A percentile compares a stretch with the other conserved stretches of the same genome.
These are phyloP conservation scores for Drosophila ogumai DNA, from an alignment of 1,140 invertebrate genomes.

Conservation along the genomic window DNA sequence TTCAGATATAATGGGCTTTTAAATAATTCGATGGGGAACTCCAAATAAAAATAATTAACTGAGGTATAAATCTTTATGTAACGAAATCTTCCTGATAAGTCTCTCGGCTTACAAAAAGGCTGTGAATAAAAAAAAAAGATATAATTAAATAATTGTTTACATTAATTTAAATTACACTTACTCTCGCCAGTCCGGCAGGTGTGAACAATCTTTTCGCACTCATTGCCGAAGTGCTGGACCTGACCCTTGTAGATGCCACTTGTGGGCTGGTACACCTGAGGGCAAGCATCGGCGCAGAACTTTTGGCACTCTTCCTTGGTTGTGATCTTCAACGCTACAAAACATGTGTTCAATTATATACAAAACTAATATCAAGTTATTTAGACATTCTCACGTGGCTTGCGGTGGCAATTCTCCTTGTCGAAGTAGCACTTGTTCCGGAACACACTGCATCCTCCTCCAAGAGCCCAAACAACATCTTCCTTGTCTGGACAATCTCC, in stretches of 20 bases:
- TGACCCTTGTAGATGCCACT: constrained; percentile 32
- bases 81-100: not conserved
- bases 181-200: constrained; percentile 40
- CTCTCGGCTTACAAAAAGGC: constrained; percentile 24
- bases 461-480: constrained; percentile 63
- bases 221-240: constrained; percentile 37
- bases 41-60: not conserved
- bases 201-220: constrained; percentile 31
- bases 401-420: constrained; percentile 53
- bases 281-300: constrained; percentile 18
- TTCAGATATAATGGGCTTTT: not conserved
- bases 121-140: not conserved
- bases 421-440: constrained; percentile 65
- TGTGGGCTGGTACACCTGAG: constrained; percentile 26
- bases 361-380: no score
- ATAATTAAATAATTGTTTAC: not conserved
- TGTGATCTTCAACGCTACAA: constrained; percentile 33
- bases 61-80: not conserved
- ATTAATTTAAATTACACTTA: constrained; percentile 9
- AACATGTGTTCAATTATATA: not conserved
- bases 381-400: constrained; percentile 28
- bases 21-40: not conserved
- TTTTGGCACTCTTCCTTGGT: constrained; percentile 62
- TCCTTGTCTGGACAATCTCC: constrained; percentile 62
- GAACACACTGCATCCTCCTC: constrained; percentile 48